Conservation (phyloP, 1,140 invertebrate species). For the Heterodera schachtii region DNA sequence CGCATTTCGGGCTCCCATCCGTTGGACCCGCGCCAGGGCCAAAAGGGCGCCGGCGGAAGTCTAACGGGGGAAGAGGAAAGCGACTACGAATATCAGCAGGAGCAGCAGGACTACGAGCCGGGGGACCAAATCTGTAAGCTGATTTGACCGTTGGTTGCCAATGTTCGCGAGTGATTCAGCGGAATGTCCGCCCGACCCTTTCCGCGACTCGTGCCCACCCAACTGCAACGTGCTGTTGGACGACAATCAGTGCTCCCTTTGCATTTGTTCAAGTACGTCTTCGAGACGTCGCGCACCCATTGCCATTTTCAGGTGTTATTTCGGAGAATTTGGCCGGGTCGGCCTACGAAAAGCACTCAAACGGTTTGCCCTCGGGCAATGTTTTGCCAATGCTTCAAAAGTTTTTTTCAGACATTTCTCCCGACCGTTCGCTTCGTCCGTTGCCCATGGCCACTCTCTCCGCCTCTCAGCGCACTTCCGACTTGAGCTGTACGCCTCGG, state of each 20-base stretch:
- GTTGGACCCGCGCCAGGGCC: slow-evolving; percentile 35
- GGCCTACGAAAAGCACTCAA: slow-evolving; percentile 14
- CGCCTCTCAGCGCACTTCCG: slow-evolving; percentile 15
- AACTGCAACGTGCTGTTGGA: slow-evolving; percentile 42
- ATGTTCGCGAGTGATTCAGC: slow-evolving; percentile 12
- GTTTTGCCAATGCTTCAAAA: too few relatives aligned
- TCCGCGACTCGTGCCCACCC: slow-evolving; percentile 36
- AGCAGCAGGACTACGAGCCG: slow-evolving; percentile 44
- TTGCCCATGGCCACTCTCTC: slow-evolving; percentile 2
- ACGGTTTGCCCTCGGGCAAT: neutral
- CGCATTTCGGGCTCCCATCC: slow-evolving; percentile 43
- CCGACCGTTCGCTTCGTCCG: slow-evolving; percentile 4
- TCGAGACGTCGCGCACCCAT: neutral
- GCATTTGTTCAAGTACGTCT: slow-evolving; percentile 40
- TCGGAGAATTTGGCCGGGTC: slow-evolving; percentile 30
- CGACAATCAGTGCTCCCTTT: slow-evolving; percentile 39
- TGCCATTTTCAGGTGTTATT: slow-evolving; percentile 1
- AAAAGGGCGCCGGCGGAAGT: slow-evolving; percentile 18
- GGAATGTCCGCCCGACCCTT: slow-evolving; percentile 39
- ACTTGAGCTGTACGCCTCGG: slow-evolving; percentile 24
- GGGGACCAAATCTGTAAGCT: slow-evolving; percentile 29
- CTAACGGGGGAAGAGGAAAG: slow-evolving; percentile 13
- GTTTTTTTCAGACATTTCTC: neutral
- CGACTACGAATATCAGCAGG: slow-evolving; percentile 35
- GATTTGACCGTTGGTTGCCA: neutral